phyloP scores from a whole-genome alignment of 2,797 vertebrate genomes.

The Melanotaenia maccullochi region DNA sequence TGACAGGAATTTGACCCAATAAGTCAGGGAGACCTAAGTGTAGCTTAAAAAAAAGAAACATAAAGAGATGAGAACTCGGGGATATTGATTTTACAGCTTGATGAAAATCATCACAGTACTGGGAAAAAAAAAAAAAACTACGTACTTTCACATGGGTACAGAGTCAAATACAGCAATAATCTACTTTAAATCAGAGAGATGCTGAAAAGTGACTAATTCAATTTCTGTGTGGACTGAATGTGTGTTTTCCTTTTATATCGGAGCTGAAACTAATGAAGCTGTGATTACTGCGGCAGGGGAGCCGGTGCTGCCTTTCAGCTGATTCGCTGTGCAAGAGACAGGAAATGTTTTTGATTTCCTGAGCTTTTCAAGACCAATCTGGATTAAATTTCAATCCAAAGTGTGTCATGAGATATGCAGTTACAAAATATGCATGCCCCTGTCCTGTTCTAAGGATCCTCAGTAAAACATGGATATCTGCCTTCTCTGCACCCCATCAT shows the following conservation, averaged over 20 bases:
- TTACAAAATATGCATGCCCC: slow-evolving; percentile 10
- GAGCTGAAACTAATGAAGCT: slow-evolving; percentile 51
- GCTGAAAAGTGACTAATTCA: slow-evolving; percentile 33
- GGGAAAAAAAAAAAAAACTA: slow-evolving; percentile 4
- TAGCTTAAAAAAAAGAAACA: slow-evolving; percentile 5
- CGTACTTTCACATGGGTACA: slow-evolving; percentile 12
- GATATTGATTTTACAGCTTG: slow-evolving; percentile 30
- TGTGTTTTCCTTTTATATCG: slow-evolving; percentile 45
- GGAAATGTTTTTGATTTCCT: slow-evolving; percentile 5
- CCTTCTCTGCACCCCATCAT: background rate
- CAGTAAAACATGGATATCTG: slow-evolving; percentile 8
- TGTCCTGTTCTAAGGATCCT: slow-evolving; percentile 7
- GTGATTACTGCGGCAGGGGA: slow-evolving; percentile 26
- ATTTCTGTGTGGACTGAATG: slow-evolving; percentile 2
- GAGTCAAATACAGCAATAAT: slow-evolving; percentile 1
- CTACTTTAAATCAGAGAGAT: slow-evolving; percentile 16
- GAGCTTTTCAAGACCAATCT: background rate
- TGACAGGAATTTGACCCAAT: slow-evolving; percentile 32
- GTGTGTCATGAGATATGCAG: slow-evolving; percentile 7
- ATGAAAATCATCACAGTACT: slow-evolving; percentile 25
- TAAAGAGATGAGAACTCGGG: slow-evolving; percentile 19
- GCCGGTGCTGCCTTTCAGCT: slow-evolving; percentile 15
- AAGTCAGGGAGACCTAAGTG: slow-evolving; percentile 15
- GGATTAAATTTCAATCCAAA: slow-evolving; percentile 10
- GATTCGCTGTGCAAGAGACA: slow-evolving; percentile 19